Conservation (phyloP, 2,888 invertebrate species). For the Tineola bisselliella region DNA sequence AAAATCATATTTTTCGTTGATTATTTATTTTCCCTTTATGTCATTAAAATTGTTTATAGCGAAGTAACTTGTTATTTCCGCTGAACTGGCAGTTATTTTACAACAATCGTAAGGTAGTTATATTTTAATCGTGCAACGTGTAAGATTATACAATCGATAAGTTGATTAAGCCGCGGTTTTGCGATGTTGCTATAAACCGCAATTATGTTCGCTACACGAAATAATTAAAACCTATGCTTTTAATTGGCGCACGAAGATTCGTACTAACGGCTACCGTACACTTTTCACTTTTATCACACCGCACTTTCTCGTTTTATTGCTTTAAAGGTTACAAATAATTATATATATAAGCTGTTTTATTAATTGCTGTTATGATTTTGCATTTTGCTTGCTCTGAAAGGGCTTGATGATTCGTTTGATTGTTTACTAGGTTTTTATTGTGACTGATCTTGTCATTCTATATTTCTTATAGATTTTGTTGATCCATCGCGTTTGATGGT, state of each 20-base stretch:
- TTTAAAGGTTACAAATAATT: not conserved
- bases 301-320: slow-evolving; percentile 1
- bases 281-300: not conserved
- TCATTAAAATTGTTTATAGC: too few relatives aligned
- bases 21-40: too few relatives aligned
- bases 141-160: slow-evolving; percentile 25
- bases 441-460: too few relatives aligned
- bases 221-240: slow-evolving; percentile 27
- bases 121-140: not conserved
- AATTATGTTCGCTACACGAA: slow-evolving; percentile 30
- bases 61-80: not conserved
- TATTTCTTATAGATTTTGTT: too few relatives aligned
- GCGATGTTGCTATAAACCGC: slow-evolving; percentile 33
- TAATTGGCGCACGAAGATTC: slow-evolving; percentile 27
- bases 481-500: too few relatives aligned
- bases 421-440: too few relatives aligned
- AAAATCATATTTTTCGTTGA: too few relatives aligned
- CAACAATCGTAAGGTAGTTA: not conserved
- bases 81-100: not conserved
- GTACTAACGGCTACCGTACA: slow-evolving; percentile 1
- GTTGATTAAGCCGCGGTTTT: slow-evolving; percentile 21
- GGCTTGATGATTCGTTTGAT: not conserved
- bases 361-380: not conserved
- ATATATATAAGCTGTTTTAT: not conserved
- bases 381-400: not conserved